A percentile compares a stretch with the other conserved stretches of the same genome.
Conservation (phyloP, 2,888 invertebrate genomes). For the Synergus itoensis region DNA sequence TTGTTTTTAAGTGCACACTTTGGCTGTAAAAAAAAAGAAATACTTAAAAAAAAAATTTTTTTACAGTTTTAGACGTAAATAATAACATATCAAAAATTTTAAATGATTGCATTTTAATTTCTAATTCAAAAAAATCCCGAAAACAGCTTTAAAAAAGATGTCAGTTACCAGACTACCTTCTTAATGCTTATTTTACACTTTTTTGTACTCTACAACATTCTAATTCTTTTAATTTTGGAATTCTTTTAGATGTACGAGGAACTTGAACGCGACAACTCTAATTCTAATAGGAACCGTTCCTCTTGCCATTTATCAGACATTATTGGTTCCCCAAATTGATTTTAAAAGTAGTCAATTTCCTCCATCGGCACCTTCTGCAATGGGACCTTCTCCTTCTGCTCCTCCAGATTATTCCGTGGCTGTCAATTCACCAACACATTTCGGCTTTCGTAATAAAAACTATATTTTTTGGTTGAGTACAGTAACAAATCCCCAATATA, state of each 20-base stretch:
- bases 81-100: too few species aligned
- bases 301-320: slow-evolving; percentile 79
- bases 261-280: slow-evolving; percentile 83
- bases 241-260: slow-evolving; percentile 80
- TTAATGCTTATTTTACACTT: background rate
- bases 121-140: too few species aligned
- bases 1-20: too few species aligned
- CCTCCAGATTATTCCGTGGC: slow-evolving; percentile 74
- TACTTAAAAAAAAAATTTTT: too few species aligned
- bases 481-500: slow-evolving; percentile 14
- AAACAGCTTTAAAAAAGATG: too few species aligned
- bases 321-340: slow-evolving; percentile 70
- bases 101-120: too few species aligned
- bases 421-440: slow-evolving; percentile 66
- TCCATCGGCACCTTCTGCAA: background rate
- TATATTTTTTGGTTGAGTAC: background rate
- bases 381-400: slow-evolving; percentile 64
- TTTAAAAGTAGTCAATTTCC: background rate
- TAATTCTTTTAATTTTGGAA: slow-evolving; percentile 63
- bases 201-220: slow-evolving; percentile 42
- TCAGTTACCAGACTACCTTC: background rate
- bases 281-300: slow-evolving; percentile 89
- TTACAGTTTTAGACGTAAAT: too few species aligned
- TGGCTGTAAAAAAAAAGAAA: too few species aligned
- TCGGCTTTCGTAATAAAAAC: background rate